phyloP scores from a whole-genome alignment of 2,797 vertebrate genomes.

The Lithobates sylvaticus region DNA sequence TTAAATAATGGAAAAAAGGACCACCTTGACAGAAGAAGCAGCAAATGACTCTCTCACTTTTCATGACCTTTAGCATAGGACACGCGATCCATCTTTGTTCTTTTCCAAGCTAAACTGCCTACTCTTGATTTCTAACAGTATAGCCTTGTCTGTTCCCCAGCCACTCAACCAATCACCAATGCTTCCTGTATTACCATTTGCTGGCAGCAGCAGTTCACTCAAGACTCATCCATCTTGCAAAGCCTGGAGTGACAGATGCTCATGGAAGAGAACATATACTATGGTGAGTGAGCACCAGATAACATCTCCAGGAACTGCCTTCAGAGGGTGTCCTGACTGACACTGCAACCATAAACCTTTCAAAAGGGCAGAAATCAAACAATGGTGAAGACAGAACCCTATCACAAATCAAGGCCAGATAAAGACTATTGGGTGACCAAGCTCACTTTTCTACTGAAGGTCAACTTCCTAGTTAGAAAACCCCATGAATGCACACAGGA shows the following conservation, averaged over 20 bases:
- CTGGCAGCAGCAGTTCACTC: slow-evolving; percentile 88
- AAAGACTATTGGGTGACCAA: slow-evolving; percentile 68
- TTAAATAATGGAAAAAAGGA: slow-evolving; percentile 40
- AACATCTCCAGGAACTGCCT: slow-evolving; percentile 78
- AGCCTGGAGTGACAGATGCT: slow-evolving; percentile 96
- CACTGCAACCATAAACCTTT: slow-evolving; percentile 75
- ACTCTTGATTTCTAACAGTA: slow-evolving; percentile 81
- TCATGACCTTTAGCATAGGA: slow-evolving; percentile 65
- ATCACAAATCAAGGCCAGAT: slow-evolving; percentile 72
- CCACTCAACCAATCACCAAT: slow-evolving; percentile 71
- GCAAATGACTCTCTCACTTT: slow-evolving; percentile 59
- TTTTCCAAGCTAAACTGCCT: slow-evolving; percentile 71
- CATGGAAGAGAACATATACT: slow-evolving; percentile 82
- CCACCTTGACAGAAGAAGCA: slow-evolving; percentile 63
- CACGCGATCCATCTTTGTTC: slow-evolving; percentile 70
- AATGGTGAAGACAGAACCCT: slow-evolving; percentile 69
- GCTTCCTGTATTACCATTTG: slow-evolving; percentile 96
- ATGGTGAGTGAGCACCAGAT: slow-evolving; percentile 79
- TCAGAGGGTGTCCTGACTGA: slow-evolving; percentile 70
- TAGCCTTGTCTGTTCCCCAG: slow-evolving; percentile 79
- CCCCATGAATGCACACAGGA: background rate
- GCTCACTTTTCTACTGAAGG: slow-evolving; percentile 65
- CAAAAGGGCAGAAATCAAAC: slow-evolving; percentile 70
- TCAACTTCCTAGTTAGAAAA: slow-evolving; percentile 21
- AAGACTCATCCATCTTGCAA: slow-evolving; percentile 96